A percentile compares a stretch with the other conserved stretches of the same genome.
Evolutionary conservation across 2,888 invertebrate species (phyloP).

Genomic region (Amphipoea oculea): DNA sequence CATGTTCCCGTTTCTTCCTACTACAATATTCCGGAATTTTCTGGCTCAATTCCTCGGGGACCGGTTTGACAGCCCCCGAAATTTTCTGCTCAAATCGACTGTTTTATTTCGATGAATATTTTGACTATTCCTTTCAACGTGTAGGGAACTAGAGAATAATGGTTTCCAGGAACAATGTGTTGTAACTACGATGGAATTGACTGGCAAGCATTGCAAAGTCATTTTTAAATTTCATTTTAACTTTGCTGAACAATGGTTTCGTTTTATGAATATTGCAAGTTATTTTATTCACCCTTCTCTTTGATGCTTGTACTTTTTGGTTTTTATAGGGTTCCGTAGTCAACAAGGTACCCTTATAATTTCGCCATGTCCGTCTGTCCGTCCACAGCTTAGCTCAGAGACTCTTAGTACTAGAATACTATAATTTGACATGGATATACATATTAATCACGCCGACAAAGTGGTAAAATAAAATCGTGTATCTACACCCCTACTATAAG

Average conservation of each 20-base stretch:
- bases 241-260: not conserved
- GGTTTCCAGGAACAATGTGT: slow-evolving; percentile 6
- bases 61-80: slow-evolving; percentile 41
- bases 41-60: slow-evolving; percentile 40
- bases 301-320: not conserved
- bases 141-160: not conserved
- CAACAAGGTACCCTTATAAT: too few relatives aligned
- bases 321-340: too few relatives aligned
- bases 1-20: slow-evolving; percentile 36
- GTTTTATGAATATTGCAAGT: not conserved
- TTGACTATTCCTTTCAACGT: slow-evolving; percentile 37
- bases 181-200: slow-evolving; percentile 1
- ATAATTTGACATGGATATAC: too few relatives aligned
- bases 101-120: slow-evolving; percentile 50
- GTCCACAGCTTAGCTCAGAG: too few relatives aligned
- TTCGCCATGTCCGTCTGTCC: too few relatives aligned
- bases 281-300: not conserved
- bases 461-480: too few relatives aligned
- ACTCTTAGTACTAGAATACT: too few relatives aligned
- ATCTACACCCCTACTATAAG: too few relatives aligned
- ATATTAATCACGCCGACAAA: too few relatives aligned
- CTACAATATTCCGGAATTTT: slow-evolving; percentile 42
- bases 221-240: not conserved
- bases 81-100: slow-evolving; percentile 46
- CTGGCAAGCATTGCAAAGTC: not conserved